Evolutionary conservation across 2,797 vertebrate species (phyloP).

Genomic region (Anguilla marmorata): DNA sequence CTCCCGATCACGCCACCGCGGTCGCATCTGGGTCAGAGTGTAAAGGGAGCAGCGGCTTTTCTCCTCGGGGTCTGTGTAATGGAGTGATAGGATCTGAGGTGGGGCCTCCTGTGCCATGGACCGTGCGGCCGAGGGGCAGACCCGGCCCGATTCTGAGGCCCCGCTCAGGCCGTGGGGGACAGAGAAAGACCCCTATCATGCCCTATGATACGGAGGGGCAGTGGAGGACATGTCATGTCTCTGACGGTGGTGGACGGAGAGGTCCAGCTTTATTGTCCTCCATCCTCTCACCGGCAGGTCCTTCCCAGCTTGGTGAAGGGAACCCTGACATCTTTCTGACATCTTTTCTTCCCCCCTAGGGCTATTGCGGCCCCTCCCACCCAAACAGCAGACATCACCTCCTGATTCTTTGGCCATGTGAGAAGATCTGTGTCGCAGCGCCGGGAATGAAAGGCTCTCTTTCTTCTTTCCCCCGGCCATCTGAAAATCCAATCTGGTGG

Average conservation of each 20-base stretch:
- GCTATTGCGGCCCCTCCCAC: slow-evolving; percentile 59
- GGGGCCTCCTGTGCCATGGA: not conserved
- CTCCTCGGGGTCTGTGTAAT: slow-evolving; percentile 67
- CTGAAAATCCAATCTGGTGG: slow-evolving; percentile 75
- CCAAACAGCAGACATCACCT: slow-evolving; percentile 64
- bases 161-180: not conserved
- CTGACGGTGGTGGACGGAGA: not conserved
- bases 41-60: slow-evolving; percentile 61
- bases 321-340: slow-evolving; percentile 41
- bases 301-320: not conserved
- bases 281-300: slow-evolving; percentile 50
- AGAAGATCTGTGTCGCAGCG: slow-evolving; percentile 70
- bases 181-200: not conserved
- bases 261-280: slow-evolving; percentile 40
- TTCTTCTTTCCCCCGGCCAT: slow-evolving; percentile 69
- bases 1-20: slow-evolving; percentile 22
- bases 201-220: not conserved
- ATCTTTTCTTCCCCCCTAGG: slow-evolving; percentile 59
- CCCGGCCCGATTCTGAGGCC: slow-evolving; percentile 47
- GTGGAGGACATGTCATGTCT: not conserved
- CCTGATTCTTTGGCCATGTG: slow-evolving; percentile 66
- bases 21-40: slow-evolving; percentile 65
- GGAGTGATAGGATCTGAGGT: slow-evolving; percentile 67
- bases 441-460: slow-evolving; percentile 73
- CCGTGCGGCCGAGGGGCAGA: not conserved